Conservation (phyloP, 1,140 invertebrate species). For the Neodiprion lecontei region DNA sequence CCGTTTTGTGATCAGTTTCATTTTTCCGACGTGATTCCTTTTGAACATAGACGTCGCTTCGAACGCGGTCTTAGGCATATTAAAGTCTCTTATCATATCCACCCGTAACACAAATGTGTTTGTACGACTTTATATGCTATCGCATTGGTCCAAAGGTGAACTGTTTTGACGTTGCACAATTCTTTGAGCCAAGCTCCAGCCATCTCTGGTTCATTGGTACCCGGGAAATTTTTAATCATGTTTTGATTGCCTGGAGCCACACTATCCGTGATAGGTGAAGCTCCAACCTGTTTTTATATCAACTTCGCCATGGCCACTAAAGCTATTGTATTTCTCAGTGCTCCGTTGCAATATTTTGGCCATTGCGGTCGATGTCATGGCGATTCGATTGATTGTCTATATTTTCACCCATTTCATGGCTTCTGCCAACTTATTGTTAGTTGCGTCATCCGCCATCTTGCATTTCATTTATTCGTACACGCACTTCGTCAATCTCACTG, state of each 20-base stretch:
- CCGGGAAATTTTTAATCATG: constrained; percentile 15
- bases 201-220: not conserved
- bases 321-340: not conserved
- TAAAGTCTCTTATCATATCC: not conserved
- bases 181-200: constrained; percentile 16
- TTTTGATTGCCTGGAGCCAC: constrained; percentile 11
- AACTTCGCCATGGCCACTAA: not conserved
- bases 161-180: not conserved
- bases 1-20: constrained; percentile 16
- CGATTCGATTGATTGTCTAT: no score
- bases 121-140: constrained; percentile 9
- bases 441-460: no score
- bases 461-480: no score
- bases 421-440: no score
- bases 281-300: not conserved
- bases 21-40: constrained; percentile 20
- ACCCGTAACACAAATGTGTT: constrained; percentile 2
- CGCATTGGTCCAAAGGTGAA: constrained; percentile 21
- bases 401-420: no score
- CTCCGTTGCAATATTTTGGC: not conserved
- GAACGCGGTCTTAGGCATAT: constrained; percentile 11
- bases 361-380: no score
- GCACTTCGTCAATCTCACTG: no score
- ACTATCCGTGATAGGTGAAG: not conserved
- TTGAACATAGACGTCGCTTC: constrained; percentile 15